Percentiles rank a stretch among this genome's conserved stretches.
Conservation (phyloP, 2,888 invertebrate genomes). For the Perdita meconis region DNA sequence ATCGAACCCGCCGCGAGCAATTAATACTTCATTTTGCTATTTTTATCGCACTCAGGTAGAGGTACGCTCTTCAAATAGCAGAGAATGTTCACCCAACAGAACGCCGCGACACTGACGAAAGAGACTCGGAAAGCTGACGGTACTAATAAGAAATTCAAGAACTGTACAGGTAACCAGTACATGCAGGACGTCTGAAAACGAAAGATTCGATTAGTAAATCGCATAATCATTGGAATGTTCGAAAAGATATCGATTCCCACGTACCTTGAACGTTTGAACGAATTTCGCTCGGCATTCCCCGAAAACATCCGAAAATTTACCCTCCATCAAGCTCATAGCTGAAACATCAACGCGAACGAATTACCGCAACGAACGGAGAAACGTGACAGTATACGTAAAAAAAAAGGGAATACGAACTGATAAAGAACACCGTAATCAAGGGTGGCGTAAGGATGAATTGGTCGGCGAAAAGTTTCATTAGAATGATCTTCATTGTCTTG, state of each 20-base stretch:
- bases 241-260: constrained; percentile 4
- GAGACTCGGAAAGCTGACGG: constrained; percentile 90
- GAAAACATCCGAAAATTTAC: constrained; percentile 87
- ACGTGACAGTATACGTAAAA: neutral
- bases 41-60: constrained; percentile 26
- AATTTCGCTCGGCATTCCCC: constrained; percentile 90
- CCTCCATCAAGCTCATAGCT: constrained; percentile 92
- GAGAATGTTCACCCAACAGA: constrained; percentile 93
- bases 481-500: constrained; percentile 87
- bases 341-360: constrained; percentile 51
- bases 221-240: neutral
- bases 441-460: constrained; percentile 92
- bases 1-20: neutral
- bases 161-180: constrained; percentile 94
- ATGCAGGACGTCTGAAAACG: constrained; percentile 88
- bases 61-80: constrained; percentile 89
- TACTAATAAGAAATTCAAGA: constrained; percentile 90
- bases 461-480: constrained; percentile 90
- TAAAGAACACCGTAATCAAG: constrained; percentile 89
- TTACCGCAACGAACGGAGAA: no score
- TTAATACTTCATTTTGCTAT: constrained; percentile 32
- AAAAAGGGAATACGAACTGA: constrained; percentile 85
- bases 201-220: constrained; percentile 69
- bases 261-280: constrained; percentile 86
- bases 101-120: constrained; percentile 91